Base-by-base conservation (phyloP, 2,113 vertebrate species). In the Trachemys scripta region DNA sequence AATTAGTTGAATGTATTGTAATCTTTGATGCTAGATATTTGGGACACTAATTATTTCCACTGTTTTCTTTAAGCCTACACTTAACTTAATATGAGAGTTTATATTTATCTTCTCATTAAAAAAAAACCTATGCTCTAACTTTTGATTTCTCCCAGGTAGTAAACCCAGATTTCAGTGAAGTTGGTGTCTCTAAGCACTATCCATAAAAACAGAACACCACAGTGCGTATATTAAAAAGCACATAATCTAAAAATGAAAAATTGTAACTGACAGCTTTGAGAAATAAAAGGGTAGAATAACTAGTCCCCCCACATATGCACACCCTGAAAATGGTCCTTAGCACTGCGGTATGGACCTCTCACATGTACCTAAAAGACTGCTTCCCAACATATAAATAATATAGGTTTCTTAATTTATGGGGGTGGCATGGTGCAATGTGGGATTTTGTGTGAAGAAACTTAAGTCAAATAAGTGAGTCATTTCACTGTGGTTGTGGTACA, bases 1-100 rank as follows among this genome's bases (percentile, higher is more conserved):
- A 78, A 19, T 89, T 87, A 16, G 80, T 85, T 38, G 14, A 89
- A 85, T 92, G 59, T n/a, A 89, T 91, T 24, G 29, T 93, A 90
- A 92, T 88, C 84, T 62, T 25, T 4, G 69, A 69, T 24, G 53
- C 65, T 86, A 78, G 88, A 90, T 35, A 88, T 76, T 57, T 80
- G 62, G 75, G 75, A 78, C 11, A 78, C 35, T 57, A 62, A 31
- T 62, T 62, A 62, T 62, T 65, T 35, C 31, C 14, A 65, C 62
- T 8, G 14, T 65, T 65, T 65, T 65, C 31, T 17, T 35, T 65
- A 65, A 65, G 62, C 7, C 14, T 35, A 65, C 62, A 65, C 3
- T 35, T 65, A 65, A 65, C 29, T 65, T 31, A 16, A 65, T 35
- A 65, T 17, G 13, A 65, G 6, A 7, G 7, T 35, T 65, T 65